A percentile compares a stretch with the other conserved stretches of the same genome.
These are phyloP conservation scores for Gymnothorax reevesii DNA, from an alignment of 2,797 vertebrate genomes.

Conservation along the genomic window DNA sequence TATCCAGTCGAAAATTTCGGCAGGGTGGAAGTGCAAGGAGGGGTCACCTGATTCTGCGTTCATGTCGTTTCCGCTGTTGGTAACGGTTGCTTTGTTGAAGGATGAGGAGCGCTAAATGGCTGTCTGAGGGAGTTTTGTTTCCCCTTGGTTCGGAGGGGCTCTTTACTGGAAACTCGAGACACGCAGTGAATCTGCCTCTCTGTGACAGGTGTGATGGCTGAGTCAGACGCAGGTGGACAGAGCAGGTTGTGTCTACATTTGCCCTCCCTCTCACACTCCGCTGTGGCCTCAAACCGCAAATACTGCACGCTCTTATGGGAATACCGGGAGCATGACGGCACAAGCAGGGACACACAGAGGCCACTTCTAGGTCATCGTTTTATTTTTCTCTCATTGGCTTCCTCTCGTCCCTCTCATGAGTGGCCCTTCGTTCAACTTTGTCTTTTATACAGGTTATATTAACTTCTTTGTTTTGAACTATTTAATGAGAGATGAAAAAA, in stretches of 20 bases:
- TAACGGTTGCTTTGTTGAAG: neutral
- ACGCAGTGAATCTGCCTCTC: slow-evolving; percentile 13
- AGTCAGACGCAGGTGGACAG: slow-evolving; percentile 58
- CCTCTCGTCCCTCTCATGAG: neutral
- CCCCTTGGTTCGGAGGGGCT: neutral
- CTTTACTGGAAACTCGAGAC: slow-evolving; percentile 16
- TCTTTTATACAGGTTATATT: neutral
- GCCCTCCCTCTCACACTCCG: slow-evolving; percentile 33
- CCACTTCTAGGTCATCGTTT: slow-evolving; percentile 28
- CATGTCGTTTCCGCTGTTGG: neutral
- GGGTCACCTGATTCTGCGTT: too few species aligned
- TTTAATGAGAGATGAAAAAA: neutral
- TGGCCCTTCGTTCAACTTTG: neutral
- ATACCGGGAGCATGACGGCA: slow-evolving; percentile 56
- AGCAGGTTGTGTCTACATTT: slow-evolving; percentile 57
- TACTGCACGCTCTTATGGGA: slow-evolving; percentile 53
- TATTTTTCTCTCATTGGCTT: neutral
- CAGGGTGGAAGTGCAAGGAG: neutral
- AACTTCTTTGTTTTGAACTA: neutral
- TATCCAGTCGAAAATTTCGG: neutral
- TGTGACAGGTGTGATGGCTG: slow-evolving; percentile 35
- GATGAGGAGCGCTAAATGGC: slow-evolving; percentile 13
- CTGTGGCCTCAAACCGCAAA: slow-evolving; percentile 51
- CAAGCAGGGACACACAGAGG: slow-evolving; percentile 5
- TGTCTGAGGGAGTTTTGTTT: slow-evolving; percentile 1